A percentile compares a stretch with the other conserved stretches of the same genome.
Evolutionary conservation across 2,113 vertebrate genomes (phyloP).

Genomic region (Meriones unguiculatus): DNA sequence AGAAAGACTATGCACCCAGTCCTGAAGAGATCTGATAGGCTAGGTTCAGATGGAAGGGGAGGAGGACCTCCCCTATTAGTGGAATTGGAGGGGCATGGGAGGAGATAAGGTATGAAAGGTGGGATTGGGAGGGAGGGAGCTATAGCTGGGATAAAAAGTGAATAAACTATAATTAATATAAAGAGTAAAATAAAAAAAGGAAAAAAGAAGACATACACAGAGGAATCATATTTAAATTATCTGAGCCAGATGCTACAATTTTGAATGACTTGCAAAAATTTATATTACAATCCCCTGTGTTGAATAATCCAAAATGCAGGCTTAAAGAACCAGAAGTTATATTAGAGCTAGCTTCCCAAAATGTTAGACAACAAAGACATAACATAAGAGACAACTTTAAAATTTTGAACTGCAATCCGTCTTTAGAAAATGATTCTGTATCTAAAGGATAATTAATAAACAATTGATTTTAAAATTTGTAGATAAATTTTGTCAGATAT

Average conservation of each 20-base stretch:
- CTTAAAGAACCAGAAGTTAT: conserved; percentile 34
- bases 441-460: conserved; percentile 10
- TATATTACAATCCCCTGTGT: not conserved
- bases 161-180: too few species aligned
- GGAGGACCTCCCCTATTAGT: too few species aligned
- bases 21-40: too few species aligned
- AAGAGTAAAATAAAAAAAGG: too few species aligned
- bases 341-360: not conserved
- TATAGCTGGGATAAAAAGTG: too few species aligned
- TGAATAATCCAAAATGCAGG: not conserved
- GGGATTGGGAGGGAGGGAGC: too few species aligned
- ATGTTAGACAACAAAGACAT: not conserved
- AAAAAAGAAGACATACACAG: not conserved
- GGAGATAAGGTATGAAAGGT: too few species aligned
- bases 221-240: not conserved
- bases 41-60: too few species aligned
- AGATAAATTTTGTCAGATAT: not conserved
- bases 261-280: conserved; percentile 37
- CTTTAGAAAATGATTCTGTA: conserved; percentile 19
- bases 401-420: not conserved
- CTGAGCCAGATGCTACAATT: not conserved
- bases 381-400: conserved; percentile 11
- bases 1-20: too few species aligned
- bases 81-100: too few species aligned
- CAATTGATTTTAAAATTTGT: not conserved